Conservation (phyloP, 2,888 invertebrate genomes). For the Caenorhabditis zanzibari region DNA sequence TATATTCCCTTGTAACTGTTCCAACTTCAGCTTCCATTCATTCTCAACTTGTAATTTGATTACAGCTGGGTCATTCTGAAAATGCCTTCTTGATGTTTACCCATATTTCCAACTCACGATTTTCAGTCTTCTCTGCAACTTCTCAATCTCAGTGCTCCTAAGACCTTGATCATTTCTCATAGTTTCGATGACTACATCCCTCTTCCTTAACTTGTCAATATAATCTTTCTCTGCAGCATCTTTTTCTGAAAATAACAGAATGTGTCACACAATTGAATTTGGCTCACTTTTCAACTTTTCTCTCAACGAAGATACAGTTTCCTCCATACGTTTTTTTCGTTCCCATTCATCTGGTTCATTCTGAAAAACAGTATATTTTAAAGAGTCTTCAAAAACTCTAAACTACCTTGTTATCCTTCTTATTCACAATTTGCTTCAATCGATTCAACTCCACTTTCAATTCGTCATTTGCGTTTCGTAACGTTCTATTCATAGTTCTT, state of each 20-base stretch:
- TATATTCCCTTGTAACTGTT: constrained; percentile 25
- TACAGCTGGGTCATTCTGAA: constrained; percentile 39
- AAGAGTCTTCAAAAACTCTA: not conserved
- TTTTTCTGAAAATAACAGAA: constrained; percentile 48
- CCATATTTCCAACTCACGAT: not conserved
- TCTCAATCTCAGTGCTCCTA: constrained; percentile 52
- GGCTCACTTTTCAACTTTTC: constrained; percentile 42
- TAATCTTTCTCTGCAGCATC: constrained; percentile 56
- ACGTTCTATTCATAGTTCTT: constrained; percentile 20
- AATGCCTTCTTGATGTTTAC: not conserved
- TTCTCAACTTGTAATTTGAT: constrained; percentile 20
- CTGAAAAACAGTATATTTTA: constrained; percentile 29
- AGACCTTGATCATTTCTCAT: constrained; percentile 57
- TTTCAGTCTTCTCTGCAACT: constrained; percentile 56
- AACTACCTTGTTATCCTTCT: constrained; percentile 30
- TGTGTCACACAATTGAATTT: no score
- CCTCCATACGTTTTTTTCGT: constrained; percentile 48
- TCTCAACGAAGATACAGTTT: constrained; percentile 31
- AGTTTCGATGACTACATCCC: constrained; percentile 56
- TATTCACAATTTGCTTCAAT: constrained; percentile 52
- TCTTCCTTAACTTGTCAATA: constrained; percentile 57
- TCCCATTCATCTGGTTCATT: constrained; percentile 61
- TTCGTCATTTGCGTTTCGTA: constrained; percentile 47
- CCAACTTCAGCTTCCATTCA: constrained; percentile 44
- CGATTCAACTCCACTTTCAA: constrained; percentile 62